Evolutionary conservation across 2,888 invertebrate genomes (phyloP).

Genomic region (Thera obeliscata): DNA sequence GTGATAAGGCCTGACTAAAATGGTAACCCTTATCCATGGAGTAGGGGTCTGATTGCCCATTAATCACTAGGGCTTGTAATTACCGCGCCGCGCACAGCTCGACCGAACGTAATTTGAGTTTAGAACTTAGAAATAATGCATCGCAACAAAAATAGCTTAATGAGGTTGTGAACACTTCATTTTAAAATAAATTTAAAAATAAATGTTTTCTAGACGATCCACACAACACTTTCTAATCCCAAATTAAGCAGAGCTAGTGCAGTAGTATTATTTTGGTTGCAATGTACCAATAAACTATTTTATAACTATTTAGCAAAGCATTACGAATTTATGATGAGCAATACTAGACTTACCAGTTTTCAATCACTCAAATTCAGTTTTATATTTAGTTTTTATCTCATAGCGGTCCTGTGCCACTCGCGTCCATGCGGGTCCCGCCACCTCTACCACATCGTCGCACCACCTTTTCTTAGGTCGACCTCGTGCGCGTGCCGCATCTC

Average conservation of each 20-base stretch:
- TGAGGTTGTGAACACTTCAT: slow-evolving; percentile 32
- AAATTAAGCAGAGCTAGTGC: too few species aligned
- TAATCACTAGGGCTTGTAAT: slow-evolving; percentile 79
- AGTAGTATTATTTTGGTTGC: slow-evolving; percentile 5
- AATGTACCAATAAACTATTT: background rate
- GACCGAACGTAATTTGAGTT: slow-evolving; percentile 70
- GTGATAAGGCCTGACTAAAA: slow-evolving; percentile 35
- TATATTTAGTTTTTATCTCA: too few species aligned
- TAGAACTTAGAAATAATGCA: slow-evolving; percentile 70
- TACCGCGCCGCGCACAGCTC: slow-evolving; percentile 67
- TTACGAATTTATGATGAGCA: background rate
- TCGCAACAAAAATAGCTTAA: slow-evolving; percentile 50
- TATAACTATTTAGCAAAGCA: background rate
- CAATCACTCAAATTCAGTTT: too few species aligned
- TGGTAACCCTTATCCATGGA: slow-evolving; percentile 57
- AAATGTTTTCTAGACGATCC: too few species aligned
- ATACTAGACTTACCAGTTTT: background rate
- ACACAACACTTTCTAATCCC: too few species aligned
- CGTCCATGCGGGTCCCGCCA: too few species aligned
- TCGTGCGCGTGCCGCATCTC: too few species aligned
- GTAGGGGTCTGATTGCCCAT: slow-evolving; percentile 76
- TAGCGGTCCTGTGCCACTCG: too few species aligned
- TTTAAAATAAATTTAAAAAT: too few species aligned
- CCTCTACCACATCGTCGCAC: too few species aligned
- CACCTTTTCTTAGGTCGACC: too few species aligned